Conservation (phyloP, 2,113 vertebrate species). For the Anarrhichthys ocellatus region DNA sequence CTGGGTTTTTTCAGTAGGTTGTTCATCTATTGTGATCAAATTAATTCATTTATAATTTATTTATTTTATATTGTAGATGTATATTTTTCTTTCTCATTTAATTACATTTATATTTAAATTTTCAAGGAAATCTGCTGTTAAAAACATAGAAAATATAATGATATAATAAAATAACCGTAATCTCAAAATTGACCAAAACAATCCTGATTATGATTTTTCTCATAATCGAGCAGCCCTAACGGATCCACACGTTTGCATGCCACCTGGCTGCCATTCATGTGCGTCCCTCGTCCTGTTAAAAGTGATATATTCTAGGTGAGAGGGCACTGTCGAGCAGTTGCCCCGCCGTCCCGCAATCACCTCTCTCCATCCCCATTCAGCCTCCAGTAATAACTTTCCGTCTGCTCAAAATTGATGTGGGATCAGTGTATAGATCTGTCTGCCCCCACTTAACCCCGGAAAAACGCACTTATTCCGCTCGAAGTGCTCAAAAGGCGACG, state of each 20-base stretch:
- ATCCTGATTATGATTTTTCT: neutral
- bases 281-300: slow-evolving; percentile 11
- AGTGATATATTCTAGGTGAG: slow-evolving; percentile 44
- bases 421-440: slow-evolving; percentile 66
- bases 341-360: slow-evolving; percentile 39
- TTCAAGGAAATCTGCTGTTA: neutral
- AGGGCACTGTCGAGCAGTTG: slow-evolving; percentile 49
- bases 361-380: slow-evolving; percentile 51
- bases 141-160: neutral
- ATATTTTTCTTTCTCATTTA: no score
- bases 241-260: neutral
- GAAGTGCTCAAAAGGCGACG: neutral
- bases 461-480: slow-evolving; percentile 45
- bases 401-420: slow-evolving; percentile 66
- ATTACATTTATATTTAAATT: neutral
- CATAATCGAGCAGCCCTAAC: neutral
- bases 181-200: no score
- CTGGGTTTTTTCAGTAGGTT: no score
- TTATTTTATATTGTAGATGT: neutral
- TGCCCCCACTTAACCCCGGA: slow-evolving; percentile 73
- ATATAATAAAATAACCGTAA: no score
- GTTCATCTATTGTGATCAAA: no score
- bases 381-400: slow-evolving; percentile 73
- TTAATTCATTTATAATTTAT: neutral
- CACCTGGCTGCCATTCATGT: neutral